Base-by-base conservation (phyloP, 1,140 invertebrate species). In the Drosophila hydei region DNA sequence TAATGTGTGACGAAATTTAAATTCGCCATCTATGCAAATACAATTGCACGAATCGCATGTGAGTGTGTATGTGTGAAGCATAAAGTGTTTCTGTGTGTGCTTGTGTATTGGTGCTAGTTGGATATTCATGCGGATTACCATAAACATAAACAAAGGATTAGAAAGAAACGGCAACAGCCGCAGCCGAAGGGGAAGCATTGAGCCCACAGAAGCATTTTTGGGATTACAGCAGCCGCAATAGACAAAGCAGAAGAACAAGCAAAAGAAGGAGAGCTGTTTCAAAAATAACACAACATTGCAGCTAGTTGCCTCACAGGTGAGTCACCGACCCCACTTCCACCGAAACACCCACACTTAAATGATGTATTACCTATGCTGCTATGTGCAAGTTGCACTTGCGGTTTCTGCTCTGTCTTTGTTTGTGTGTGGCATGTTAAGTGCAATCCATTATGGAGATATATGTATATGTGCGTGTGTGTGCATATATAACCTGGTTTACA, bases 1-100 rank as follows among this genome's bases (percentile, higher is more conserved):
- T 81, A 85, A 85, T 77, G 81, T 85, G 81, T 88, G 83, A 79
- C 83, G 81, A 83, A 88, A 87, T 88, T 88, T 87, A 88, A 88
- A 87, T 88, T 75, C 70, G 63, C 63, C 48, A 65, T 71, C 74
- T 75, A 72, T 83, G 79, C 64, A 76, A 76, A 84, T 83, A 72
- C 75, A 76, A 75, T 68, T 75, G 43, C 77, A 74, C 58, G 58
- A 73, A 81, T 75, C 54, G 58, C 25, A 40, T 48, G 47, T 48
- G 33, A 27, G 19, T 42, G 43, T 48, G 48, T 48, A 33, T 27
- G 19, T 25, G 48, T 60, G 42, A 33, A n/a, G 27, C 11, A 19
- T 38, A 50, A 45, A 18, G 55, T 47, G 18, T 59, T 14, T 55
- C 60, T n/a, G 48, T 45, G 50, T 45, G 54, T n/a, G 19, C 38